phyloP scores from a whole-genome alignment of 2,113 vertebrate species.

The Jacana jacana region DNA sequence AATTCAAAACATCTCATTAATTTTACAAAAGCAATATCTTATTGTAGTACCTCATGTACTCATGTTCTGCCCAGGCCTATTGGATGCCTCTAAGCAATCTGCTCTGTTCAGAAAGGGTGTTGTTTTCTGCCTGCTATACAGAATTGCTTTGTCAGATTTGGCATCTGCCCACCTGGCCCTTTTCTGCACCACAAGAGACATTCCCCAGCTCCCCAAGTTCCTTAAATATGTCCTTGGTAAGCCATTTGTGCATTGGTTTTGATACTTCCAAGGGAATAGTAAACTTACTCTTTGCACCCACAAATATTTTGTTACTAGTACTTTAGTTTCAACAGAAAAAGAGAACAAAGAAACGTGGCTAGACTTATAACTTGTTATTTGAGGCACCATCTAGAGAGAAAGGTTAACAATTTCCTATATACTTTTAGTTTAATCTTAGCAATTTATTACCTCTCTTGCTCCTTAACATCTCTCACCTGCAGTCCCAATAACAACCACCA shows the following conservation, averaged over 20 bases:
- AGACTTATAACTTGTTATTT: not conserved
- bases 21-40: not conserved
- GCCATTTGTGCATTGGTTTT: not conserved
- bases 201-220: not conserved
- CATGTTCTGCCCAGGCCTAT: not conserved
- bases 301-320: not conserved
- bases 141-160: not conserved
- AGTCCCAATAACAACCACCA: not conserved
- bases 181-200: not conserved
- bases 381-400: not conserved
- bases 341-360: not conserved
- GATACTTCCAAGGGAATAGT: not conserved
- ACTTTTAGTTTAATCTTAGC: not conserved
- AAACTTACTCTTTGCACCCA: not conserved
- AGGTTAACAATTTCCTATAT: not conserved
- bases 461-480: not conserved
- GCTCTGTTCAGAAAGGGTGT: not conserved
- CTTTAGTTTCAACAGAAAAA: not conserved
- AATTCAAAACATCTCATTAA: not conserved
- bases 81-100: not conserved
- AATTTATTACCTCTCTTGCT: not conserved
- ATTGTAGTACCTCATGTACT: not conserved
- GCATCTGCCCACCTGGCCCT: not conserved
- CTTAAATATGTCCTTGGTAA: not conserved
- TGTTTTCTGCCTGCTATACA: not conserved